A percentile compares a stretch with the other conserved stretches of the same genome.
phyloP scores from a whole-genome alignment of 2,113 vertebrate genomes.

The Peromyscus maniculatus region DNA sequence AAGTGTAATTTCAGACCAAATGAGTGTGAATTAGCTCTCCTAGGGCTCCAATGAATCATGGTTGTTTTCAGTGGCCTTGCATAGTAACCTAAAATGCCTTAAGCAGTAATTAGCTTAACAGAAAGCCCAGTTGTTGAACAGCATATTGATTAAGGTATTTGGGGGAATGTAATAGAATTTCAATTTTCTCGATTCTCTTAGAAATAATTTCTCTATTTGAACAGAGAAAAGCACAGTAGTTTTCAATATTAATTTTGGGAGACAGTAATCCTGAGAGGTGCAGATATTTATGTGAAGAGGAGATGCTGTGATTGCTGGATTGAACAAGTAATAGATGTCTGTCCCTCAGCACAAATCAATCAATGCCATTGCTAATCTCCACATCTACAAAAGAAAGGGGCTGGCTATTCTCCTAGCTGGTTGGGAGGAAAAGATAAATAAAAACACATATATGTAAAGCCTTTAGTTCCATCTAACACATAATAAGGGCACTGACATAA shows the following conservation, averaged over 20 bases:
- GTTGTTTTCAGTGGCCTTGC: not conserved
- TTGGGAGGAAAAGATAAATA: not conserved
- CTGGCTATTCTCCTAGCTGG: not conserved
- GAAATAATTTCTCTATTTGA: slow-evolving; percentile 18
- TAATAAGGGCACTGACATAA: not conserved
- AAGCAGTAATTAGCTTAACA: not conserved
- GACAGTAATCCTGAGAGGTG: not conserved
- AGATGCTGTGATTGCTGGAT: not conserved
- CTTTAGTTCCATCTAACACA: not conserved
- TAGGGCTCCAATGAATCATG: not conserved
- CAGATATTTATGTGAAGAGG: not conserved
- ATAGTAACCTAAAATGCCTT: not conserved
- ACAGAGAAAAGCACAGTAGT: not conserved
- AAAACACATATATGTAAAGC: not conserved
- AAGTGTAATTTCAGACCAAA: not conserved
- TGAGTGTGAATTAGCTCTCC: not conserved
- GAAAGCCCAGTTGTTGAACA: not conserved
- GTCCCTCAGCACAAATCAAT: not conserved
- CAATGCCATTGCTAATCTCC: not conserved
- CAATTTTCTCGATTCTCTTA: not conserved
- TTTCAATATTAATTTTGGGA: not conserved
- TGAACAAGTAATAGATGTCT: not conserved
- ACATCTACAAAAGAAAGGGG: not conserved
- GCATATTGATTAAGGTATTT: not conserved
- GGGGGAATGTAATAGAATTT: not conserved